These are phyloP conservation scores for Eulemur rubriventer DNA, from an alignment of 2,797 vertebrate genomes.

Conservation along the genomic window DNA sequence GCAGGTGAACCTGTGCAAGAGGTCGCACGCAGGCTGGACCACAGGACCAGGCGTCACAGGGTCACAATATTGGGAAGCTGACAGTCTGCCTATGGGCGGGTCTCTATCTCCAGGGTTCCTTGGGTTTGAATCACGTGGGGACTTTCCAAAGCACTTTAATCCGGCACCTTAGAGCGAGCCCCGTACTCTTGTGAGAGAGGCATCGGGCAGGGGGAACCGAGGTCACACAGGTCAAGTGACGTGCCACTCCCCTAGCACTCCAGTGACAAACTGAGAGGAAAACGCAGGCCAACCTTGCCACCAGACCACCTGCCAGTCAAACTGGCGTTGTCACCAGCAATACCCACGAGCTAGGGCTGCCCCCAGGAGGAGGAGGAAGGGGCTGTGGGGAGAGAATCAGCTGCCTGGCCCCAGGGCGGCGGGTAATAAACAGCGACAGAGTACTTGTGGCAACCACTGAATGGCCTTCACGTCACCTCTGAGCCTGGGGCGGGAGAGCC, in stretches of 20 bases:
- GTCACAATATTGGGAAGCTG: background rate
- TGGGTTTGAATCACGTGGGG: background rate
- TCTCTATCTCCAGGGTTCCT: background rate
- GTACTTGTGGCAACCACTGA: background rate
- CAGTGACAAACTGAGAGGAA: background rate
- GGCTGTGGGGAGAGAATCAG: background rate
- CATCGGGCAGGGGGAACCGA: background rate
- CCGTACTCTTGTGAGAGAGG: background rate
- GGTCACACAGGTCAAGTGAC: background rate
- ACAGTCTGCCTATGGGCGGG: background rate
- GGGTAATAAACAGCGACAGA: background rate
- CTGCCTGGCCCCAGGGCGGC: accelerated
- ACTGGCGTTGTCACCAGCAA: background rate
- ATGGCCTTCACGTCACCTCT: background rate
- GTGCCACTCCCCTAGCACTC: background rate
- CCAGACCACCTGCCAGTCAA: background rate
- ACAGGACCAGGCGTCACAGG: background rate
- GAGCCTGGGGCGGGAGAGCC: background rate
- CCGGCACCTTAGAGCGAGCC: too few species aligned
- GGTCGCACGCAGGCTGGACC: background rate
- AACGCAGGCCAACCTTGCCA: background rate
- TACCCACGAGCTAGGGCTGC: background rate
- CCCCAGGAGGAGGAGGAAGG: accelerated
- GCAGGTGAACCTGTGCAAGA: background rate
- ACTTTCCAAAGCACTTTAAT: background rate